These are phyloP conservation scores for Diaperis boleti DNA, from an alignment of 2,888 invertebrate genomes.

Conservation along the genomic window DNA sequence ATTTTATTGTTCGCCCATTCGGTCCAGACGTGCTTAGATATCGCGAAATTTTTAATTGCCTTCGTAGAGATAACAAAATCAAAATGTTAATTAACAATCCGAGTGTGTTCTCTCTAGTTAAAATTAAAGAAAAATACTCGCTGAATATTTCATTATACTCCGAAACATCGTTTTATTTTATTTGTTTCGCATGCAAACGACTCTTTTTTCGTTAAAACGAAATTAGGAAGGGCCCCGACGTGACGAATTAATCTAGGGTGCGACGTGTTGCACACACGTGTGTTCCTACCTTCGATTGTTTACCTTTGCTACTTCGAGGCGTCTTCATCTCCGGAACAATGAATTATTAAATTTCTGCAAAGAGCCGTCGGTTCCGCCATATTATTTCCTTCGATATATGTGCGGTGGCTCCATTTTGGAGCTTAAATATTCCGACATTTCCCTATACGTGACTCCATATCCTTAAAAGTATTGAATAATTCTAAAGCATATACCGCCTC, in stretches of 20 bases:
- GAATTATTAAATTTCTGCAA: conserved; percentile 20
- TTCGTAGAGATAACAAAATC: conserved; percentile 63
- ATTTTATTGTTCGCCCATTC: conserved; percentile 63
- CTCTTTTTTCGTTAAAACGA: conserved; percentile 25
- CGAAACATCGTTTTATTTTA: conserved; percentile 52
- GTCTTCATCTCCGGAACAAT: conserved; percentile 11
- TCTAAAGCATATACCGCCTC: conserved; percentile 59
- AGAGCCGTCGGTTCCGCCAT: conserved; percentile 51
- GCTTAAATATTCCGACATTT: conserved; percentile 60
- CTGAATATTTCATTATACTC: conserved; percentile 62
- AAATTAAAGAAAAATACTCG: conserved; percentile 66
- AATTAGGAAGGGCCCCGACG: not conserved
- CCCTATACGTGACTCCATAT: conserved; percentile 63
- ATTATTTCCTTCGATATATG: conserved; percentile 48
- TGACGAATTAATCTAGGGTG: too few species aligned
- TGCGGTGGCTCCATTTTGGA: conserved; percentile 48
- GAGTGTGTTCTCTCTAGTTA: conserved; percentile 66
- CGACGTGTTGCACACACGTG: too few species aligned
- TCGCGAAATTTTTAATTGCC: conserved; percentile 67
- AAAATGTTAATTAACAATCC: conserved; percentile 67
- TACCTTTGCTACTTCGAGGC: not conserved
- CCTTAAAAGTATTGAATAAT: conserved; percentile 64
- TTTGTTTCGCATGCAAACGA: conserved; percentile 55
- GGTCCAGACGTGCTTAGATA: conserved; percentile 61
- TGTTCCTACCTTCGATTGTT: not conserved